Evolutionary conservation across 2,113 vertebrate species (phyloP).

Genomic region (Prionailurus viverrinus): DNA sequence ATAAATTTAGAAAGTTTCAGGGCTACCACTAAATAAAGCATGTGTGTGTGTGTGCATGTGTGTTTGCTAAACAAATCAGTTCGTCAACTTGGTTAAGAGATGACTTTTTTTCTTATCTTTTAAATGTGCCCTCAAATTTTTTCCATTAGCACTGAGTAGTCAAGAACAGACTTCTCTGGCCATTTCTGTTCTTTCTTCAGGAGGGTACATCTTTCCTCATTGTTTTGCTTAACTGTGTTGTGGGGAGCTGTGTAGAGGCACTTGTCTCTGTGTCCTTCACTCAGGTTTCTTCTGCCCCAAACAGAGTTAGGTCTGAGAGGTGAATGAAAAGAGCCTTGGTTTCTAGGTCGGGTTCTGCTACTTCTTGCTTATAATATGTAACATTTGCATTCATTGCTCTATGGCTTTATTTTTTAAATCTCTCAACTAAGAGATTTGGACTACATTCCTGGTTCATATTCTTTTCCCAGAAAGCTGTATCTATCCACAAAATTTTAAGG

Average conservation of each 20-base stretch:
- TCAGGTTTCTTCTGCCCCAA: background rate
- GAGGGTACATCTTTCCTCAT: background rate
- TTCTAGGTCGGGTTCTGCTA: background rate
- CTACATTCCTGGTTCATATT: background rate
- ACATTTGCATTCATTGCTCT: background rate
- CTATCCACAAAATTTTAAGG: background rate
- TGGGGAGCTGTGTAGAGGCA: background rate
- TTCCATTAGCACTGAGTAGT: background rate
- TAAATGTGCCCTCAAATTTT: background rate
- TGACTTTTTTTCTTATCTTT: background rate
- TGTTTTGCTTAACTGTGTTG: background rate
- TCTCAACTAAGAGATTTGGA: background rate
- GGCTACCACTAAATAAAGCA: background rate
- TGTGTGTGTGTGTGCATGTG: background rate
- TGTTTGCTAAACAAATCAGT: background rate
- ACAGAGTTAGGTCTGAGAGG: background rate
- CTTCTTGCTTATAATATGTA: background rate
- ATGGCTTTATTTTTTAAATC: background rate
- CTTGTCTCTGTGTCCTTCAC: background rate
- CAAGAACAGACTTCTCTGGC: background rate
- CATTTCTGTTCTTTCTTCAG: background rate
- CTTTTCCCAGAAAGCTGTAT: background rate
- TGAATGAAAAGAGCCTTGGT: background rate
- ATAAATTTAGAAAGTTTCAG: constrained; percentile 22
- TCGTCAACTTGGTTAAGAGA: background rate